Percentiles rank a stretch among this genome's conserved stretches.
phyloP scores from a whole-genome alignment of 2,797 vertebrate genomes.

The Arctocebus calabarensis region DNA sequence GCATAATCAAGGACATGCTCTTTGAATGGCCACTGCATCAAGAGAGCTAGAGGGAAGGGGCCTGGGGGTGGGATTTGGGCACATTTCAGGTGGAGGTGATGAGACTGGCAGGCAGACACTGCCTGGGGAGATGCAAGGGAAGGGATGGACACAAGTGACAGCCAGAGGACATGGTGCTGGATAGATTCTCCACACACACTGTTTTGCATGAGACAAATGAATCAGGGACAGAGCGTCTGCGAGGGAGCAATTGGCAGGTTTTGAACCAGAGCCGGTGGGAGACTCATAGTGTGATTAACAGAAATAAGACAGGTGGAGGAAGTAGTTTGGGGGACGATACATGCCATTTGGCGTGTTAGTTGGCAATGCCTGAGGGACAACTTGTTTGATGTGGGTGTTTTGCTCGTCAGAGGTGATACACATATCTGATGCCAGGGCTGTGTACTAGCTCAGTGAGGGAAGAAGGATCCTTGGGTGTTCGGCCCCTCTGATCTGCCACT shows the following conservation, averaged over 20 bases:
- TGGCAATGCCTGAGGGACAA: not conserved
- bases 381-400: not conserved
- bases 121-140: not conserved
- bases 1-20: not conserved
- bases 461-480: not conserved
- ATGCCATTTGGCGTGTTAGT: not conserved
- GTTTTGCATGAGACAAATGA: not conserved
- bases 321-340: not conserved
- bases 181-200: not conserved
- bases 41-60: not conserved
- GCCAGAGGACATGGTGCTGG: not conserved
- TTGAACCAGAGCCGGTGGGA: not conserved
- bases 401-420: not conserved
- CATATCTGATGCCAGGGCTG: not conserved
- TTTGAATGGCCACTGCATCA: not conserved
- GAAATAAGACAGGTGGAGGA: conserved; percentile 3
- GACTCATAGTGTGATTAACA: conserved; percentile 28
- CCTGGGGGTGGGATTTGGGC: not conserved
- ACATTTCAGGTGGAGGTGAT: not conserved
- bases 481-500: not conserved
- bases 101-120: not conserved
- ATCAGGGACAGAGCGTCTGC: not conserved
- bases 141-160: not conserved
- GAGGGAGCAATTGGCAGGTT: not conserved
- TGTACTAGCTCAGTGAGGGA: not conserved